Conservation (phyloP, 2,888 invertebrate genomes). For the Neoscelio sp. region DNA sequence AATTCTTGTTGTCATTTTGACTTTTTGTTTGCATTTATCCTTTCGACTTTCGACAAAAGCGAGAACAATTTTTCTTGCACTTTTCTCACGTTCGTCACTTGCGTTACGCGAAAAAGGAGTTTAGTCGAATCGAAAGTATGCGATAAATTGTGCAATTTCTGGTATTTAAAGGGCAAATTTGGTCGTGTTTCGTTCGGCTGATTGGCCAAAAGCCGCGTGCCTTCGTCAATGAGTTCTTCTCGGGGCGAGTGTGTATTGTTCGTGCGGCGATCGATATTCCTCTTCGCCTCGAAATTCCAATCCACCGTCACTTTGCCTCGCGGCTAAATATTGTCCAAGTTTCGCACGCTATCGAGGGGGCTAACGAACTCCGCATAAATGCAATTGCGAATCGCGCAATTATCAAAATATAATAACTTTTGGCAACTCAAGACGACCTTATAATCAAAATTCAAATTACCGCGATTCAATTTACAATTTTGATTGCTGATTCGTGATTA, state of each 20-base stretch:
- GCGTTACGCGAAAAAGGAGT: no score
- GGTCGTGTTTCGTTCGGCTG: constrained; percentile 20
- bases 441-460: constrained; percentile 12
- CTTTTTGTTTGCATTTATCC: no score
- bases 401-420: constrained; percentile 43
- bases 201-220: constrained; percentile 39
- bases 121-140: no score
- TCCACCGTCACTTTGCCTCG: constrained; percentile 56
- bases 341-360: constrained; percentile 67
- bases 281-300: constrained; percentile 60
- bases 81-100: no score
- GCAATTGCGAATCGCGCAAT: constrained; percentile 16
- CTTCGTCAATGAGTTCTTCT: constrained; percentile 60
- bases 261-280: constrained; percentile 50
- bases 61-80: no score
- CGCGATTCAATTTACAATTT: not conserved
- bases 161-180: no score
- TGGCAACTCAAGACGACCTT: constrained; percentile 17
- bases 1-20: no score
- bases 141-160: no score
- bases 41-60: no score
- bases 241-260: constrained; percentile 51
- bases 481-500: not conserved
- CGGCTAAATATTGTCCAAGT: constrained; percentile 67
- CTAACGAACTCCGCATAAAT: constrained; percentile 66